Evolutionary conservation across 2,113 vertebrate genomes (phyloP).

Genomic region (Oreochromis tanganicae): DNA sequence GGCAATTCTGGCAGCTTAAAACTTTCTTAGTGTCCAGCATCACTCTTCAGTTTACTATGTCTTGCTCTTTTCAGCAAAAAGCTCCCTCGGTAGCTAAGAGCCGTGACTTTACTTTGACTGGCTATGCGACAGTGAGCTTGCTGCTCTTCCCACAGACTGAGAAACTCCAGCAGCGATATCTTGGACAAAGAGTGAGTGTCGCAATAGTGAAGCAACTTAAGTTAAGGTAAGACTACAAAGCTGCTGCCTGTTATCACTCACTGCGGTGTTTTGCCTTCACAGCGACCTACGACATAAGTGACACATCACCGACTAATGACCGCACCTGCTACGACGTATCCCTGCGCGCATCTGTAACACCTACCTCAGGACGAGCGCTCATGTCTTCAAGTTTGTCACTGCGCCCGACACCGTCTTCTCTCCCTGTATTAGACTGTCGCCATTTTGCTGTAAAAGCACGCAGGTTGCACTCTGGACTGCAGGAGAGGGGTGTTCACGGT

Average conservation of each 20-base stretch:
- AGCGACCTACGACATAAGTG: not conserved
- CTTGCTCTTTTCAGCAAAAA: not conserved
- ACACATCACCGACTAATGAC: not conserved
- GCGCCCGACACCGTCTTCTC: constrained; percentile 41
- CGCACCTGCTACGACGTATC: not conserved
- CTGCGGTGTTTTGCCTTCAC: not conserved
- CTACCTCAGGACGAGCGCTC: constrained; percentile 44
- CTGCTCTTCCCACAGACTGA: not conserved
- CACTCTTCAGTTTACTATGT: not conserved
- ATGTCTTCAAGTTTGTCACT: constrained; percentile 28
- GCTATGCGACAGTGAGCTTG: constrained; percentile 6
- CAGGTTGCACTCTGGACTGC: constrained; percentile 55
- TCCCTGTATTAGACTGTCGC: constrained; percentile 58
- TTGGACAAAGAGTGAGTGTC: not conserved
- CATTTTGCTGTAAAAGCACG: constrained; percentile 66
- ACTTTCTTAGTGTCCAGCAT: not conserved
- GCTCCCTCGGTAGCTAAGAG: not conserved
- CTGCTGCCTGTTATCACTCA: not conserved
- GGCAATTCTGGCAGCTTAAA: not conserved
- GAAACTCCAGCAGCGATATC: not conserved
- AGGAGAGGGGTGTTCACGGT: constrained; percentile 24
- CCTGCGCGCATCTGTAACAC: constrained; percentile 5
- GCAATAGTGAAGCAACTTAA: not conserved
- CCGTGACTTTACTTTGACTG: not conserved
- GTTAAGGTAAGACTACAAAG: not conserved